phyloP scores from a whole-genome alignment of 1,140 invertebrate genomes.

The Drosophila teissieri region DNA sequence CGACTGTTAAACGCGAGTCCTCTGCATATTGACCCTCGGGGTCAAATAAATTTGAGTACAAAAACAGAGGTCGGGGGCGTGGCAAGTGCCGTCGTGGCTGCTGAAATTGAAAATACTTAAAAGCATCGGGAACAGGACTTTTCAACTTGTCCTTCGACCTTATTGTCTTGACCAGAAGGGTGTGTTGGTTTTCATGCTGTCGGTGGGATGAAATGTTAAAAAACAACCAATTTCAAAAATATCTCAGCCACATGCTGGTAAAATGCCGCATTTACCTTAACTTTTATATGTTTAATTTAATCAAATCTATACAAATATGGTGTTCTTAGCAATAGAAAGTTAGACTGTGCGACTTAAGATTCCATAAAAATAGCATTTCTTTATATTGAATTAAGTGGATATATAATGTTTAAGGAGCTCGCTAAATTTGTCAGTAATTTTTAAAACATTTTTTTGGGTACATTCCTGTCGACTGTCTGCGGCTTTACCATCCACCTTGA shows the following conservation, averaged over 20 bases:
- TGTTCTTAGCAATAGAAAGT: too few relatives aligned
- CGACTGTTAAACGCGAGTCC: conserved; percentile 13
- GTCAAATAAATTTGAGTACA: conserved; percentile 44
- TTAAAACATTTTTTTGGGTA: background rate
- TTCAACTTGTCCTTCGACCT: conserved; percentile 12
- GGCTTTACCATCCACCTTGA: background rate
- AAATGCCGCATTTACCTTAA: too few relatives aligned
- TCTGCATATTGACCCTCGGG: conserved; percentile 23
- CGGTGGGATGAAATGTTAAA: background rate
- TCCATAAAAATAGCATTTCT: too few relatives aligned
- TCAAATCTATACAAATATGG: too few relatives aligned
- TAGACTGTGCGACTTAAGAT: too few relatives aligned
- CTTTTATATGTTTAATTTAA: background rate
- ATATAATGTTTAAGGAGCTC: background rate
- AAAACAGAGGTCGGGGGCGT: conserved; percentile 8
- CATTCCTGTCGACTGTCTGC: background rate
- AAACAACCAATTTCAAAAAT: too few relatives aligned
- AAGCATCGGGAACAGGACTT: conserved; percentile 27
- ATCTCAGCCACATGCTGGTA: too few relatives aligned
- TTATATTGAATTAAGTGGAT: too few relatives aligned
- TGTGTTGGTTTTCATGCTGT: conserved; percentile 6
- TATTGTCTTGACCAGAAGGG: conserved; percentile 4
- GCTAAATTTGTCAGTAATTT: background rate
- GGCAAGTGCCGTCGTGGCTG: conserved; percentile 6
- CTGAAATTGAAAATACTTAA: conserved; percentile 40